Percentiles rank a stretch among this genome's conserved stretches.
Conservation (phyloP, 2,797 vertebrate genomes). For the Heterohyrax brucei region DNA sequence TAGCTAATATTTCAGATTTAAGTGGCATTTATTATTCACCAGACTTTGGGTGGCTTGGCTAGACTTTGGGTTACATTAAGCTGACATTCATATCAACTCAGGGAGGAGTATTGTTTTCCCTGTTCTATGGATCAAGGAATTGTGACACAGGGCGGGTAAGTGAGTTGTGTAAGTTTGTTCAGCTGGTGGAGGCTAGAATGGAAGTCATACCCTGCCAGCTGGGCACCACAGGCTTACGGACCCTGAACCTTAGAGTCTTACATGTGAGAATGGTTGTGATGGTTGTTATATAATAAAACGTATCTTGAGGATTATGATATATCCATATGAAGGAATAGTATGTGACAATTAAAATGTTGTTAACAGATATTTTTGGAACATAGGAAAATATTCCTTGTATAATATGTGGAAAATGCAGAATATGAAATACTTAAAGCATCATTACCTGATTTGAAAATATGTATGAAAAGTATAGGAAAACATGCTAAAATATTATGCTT, state of each 20-base stretch:
- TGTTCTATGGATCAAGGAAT: background rate
- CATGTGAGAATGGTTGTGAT: fast-evolving
- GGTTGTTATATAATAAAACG: background rate
- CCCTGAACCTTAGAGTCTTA: fast-evolving
- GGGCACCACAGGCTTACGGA: background rate
- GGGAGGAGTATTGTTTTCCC: background rate
- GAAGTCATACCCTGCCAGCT: background rate
- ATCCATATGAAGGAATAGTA: background rate
- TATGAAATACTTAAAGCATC: background rate
- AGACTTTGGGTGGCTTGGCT: background rate
- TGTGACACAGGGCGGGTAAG: background rate
- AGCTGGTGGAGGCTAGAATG: background rate
- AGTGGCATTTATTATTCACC: background rate
- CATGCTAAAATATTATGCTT: background rate
- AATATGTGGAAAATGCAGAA: background rate
- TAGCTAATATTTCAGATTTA: background rate
- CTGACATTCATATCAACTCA: background rate
- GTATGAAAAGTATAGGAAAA: background rate
- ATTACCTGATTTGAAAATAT: constrained; percentile 19
- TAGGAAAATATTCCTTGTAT: background rate
- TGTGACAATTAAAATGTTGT: background rate
- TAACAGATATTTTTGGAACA: background rate
- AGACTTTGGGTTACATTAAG: background rate
- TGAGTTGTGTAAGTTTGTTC: background rate
- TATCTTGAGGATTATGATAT: background rate